Percentiles rank a stretch among this genome's conserved stretches.
Conservation (phyloP, 2,797 vertebrate genomes). For the Kryptopterus vitreolus region DNA sequence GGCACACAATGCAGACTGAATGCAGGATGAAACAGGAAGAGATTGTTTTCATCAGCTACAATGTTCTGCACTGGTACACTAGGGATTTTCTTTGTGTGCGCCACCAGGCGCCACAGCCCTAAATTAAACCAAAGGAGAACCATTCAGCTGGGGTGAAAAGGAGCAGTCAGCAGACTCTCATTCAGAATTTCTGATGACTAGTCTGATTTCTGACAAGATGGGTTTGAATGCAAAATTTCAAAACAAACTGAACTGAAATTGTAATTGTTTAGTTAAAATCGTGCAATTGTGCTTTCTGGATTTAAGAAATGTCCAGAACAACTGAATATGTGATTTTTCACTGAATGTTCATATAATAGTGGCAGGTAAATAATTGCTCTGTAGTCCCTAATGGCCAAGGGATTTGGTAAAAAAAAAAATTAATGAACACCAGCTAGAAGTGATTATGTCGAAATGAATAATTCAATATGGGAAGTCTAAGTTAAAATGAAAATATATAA, state of each 20-base stretch:
- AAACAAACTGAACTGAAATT: not conserved
- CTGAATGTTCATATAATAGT: not conserved
- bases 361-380: not conserved
- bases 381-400: not conserved
- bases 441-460: not conserved
- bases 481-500: not conserved
- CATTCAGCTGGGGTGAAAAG: constrained; percentile 40
- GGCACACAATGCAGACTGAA: constrained; percentile 30
- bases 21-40: constrained; percentile 23
- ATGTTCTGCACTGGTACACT: constrained; percentile 1
- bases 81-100: constrained; percentile 32
- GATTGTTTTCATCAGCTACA: constrained; percentile 40
- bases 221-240: constrained; percentile 1
- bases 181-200: constrained; percentile 30
- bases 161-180: constrained; percentile 24
- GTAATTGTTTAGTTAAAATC: not conserved
- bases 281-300: not conserved
- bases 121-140: constrained; percentile 32
- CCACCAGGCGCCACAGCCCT: constrained; percentile 10
- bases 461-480: not conserved
- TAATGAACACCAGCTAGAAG: not conserved
- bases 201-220: constrained; percentile 6
- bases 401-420: not conserved
- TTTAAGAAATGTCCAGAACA: not conserved
- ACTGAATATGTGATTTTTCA: not conserved